phyloP scores from a whole-genome alignment of 1,140 invertebrate genomes.

The Chrysomallon squamiferum region DNA sequence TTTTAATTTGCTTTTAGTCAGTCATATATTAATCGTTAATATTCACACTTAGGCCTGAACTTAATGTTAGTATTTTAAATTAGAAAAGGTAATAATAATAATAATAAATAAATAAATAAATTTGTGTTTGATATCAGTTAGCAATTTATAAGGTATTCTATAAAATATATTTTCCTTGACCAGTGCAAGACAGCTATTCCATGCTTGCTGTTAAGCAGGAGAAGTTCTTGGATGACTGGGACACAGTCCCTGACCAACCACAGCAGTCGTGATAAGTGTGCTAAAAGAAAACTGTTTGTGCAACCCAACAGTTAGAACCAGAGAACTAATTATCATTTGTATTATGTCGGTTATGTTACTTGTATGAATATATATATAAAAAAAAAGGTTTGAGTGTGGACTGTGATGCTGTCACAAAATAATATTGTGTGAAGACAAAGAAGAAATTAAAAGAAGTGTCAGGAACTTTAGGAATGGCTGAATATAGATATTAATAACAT shows the following conservation, averaged over 20 bases:
- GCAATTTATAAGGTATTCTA: too few relatives aligned
- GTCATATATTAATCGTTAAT: too few relatives aligned
- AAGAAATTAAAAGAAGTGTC: not conserved
- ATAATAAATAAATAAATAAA: too few relatives aligned
- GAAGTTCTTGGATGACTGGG: conserved; percentile 35
- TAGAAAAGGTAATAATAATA: too few relatives aligned
- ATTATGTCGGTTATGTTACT: not conserved
- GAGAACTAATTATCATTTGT: not conserved
- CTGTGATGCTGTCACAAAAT: not conserved
- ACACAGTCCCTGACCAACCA: conserved; percentile 18
- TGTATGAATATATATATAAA: not conserved
- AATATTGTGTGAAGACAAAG: not conserved
- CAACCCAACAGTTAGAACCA: too few relatives aligned
- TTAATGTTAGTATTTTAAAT: too few relatives aligned
- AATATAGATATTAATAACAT: too few relatives aligned
- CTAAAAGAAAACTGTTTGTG: too few relatives aligned
- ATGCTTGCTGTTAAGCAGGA: conserved; percentile 42
- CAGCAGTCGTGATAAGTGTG: not conserved
- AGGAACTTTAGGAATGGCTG: too few relatives aligned
- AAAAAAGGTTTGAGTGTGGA: not conserved
- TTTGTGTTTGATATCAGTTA: too few relatives aligned
- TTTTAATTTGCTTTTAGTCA: too few relatives aligned
- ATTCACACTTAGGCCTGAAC: too few relatives aligned
- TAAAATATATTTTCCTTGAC: conserved; percentile 23
- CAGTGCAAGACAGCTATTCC: conserved; percentile 32